Conservation (phyloP, 2,888 invertebrate genomes). For the Deilephila elpenor region DNA sequence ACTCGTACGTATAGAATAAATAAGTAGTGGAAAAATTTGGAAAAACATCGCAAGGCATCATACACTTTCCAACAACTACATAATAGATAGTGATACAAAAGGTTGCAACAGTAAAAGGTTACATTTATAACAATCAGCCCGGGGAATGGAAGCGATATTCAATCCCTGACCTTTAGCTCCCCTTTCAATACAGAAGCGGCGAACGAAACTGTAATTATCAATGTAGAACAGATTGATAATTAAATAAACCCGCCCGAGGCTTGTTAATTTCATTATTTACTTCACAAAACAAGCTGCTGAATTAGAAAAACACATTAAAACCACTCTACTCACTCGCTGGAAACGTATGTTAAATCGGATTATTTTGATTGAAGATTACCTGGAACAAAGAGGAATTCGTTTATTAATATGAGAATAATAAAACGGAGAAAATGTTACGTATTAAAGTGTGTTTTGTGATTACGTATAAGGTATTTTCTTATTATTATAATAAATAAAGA, state of each 20-base stretch:
- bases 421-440: background rate
- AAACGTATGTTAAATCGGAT: conserved; percentile 24
- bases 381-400: conserved; percentile 43
- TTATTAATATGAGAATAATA: background rate
- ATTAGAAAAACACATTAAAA: conserved; percentile 1
- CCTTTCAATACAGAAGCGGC: conserved; percentile 10
- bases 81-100: background rate
- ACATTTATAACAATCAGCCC: background rate
- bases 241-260: background rate
- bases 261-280: conserved; percentile 21
- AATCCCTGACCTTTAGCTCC: conserved; percentile 18
- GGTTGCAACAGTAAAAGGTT: conserved; percentile 1
- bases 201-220: background rate
- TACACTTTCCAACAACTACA: no score
- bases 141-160: conserved; percentile 3
- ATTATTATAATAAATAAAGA: no score
- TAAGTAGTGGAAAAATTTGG: no score
- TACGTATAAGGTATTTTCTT: background rate
- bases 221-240: conserved; percentile 17
- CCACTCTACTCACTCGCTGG: conserved; percentile 20
- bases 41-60: no score
- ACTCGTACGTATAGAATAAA: no score
- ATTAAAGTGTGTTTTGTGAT: no score
- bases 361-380: conserved; percentile 39
- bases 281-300: conserved; percentile 9